These are phyloP conservation scores for Typhlichthys subterraneus DNA, from an alignment of 2,797 vertebrate species.

Conservation along the genomic window DNA sequence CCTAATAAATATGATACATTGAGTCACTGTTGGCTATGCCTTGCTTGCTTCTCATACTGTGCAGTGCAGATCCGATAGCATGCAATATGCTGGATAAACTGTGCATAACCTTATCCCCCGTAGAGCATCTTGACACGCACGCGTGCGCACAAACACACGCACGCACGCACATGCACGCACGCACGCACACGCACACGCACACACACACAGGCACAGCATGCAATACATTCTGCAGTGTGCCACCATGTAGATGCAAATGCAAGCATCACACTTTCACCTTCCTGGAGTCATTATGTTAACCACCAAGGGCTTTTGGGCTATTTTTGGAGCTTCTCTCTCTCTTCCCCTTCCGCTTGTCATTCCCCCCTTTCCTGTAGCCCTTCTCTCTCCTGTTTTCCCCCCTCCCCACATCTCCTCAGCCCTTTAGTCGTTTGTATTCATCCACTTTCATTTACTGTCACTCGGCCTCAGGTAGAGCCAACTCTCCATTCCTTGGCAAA, in stretches of 20 bases:
- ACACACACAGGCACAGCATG: background rate
- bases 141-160: too few species aligned
- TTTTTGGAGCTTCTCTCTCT: conserved; percentile 31
- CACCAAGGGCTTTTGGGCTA: conserved; percentile 27
- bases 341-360: background rate
- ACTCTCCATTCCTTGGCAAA: conserved; percentile 42
- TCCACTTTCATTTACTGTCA: conserved; percentile 69
- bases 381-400: conserved; percentile 7
- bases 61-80: too few species aligned
- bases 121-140: background rate
- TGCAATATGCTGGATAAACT: too few species aligned
- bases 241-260: background rate
- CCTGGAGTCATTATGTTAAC: conserved; percentile 29
- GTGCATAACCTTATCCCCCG: too few species aligned
- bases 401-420: conserved; percentile 35
- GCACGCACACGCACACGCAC: too few species aligned
- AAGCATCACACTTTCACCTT: background rate
- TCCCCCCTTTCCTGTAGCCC: conserved; percentile 16
- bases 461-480: conserved; percentile 49
- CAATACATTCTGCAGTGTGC: background rate
- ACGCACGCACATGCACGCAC: too few species aligned
- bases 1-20: too few species aligned
- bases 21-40: too few species aligned
- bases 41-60: too few species aligned
- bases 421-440: conserved; percentile 70